These are phyloP conservation scores for Temnothorax nylanderi DNA, from an alignment of 1,140 invertebrate genomes.

Conservation along the genomic window DNA sequence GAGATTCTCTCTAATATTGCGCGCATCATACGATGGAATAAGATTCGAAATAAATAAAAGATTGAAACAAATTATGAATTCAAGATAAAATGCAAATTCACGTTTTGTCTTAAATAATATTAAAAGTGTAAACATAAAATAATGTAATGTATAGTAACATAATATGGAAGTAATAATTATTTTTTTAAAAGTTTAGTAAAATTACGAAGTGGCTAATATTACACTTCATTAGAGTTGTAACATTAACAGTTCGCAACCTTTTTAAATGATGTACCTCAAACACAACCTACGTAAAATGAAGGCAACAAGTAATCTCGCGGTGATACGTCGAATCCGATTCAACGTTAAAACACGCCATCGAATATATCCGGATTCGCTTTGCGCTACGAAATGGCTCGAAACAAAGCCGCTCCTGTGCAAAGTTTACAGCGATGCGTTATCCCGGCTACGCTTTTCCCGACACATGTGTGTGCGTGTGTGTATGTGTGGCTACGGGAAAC, in stretches of 20 bases:
- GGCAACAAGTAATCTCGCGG: constrained; percentile 34
- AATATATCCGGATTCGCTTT: constrained; percentile 50
- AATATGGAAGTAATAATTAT: not conserved
- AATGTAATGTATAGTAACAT: not conserved
- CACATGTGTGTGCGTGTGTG: not conserved
- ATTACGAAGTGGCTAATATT: not conserved
- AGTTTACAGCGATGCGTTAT: constrained; percentile 58
- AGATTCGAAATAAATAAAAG: not conserved
- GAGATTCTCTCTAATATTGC: not conserved
- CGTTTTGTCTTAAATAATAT: not conserved
- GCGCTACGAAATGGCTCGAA: constrained; percentile 3
- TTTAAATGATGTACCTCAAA: not conserved
- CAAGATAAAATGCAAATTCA: not conserved
- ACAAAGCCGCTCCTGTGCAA: constrained; percentile 42
- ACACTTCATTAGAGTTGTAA: not conserved
- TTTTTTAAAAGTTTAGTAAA: not conserved
- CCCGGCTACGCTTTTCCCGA: not conserved
- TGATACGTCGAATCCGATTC: constrained; percentile 56
- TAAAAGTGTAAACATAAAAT: not conserved
- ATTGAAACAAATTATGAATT: not conserved
- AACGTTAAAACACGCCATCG: constrained; percentile 61
- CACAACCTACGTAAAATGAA: not conserved
- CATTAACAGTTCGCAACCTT: not conserved
- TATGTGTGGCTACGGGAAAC: constrained; percentile 11
- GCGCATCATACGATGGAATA: not conserved